Evolutionary conservation across 1,140 invertebrate species (phyloP), one percentile per base, ranked within the genome.

Genomic region (Atta texana): DNA sequence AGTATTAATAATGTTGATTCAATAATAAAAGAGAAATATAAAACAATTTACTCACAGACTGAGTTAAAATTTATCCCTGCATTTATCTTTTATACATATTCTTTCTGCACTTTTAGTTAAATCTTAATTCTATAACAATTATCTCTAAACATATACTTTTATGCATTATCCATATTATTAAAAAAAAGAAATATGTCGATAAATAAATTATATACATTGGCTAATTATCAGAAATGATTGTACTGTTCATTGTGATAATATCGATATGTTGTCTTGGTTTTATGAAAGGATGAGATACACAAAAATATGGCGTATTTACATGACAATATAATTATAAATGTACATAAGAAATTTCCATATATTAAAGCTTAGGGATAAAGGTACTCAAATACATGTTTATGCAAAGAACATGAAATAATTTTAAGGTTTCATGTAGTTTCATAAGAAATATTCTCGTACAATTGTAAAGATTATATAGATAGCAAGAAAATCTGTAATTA

Each of bases 391-490:
- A 81, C 49, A 34, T 28, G 31, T 59, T 64, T 71, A 77, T 57
- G 77, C 39, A 86, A 71, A 81, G n/a, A 68, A 39, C 64, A 84
- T 74, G 31, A 69, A 89, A 89, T 72, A 89, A 89, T 81, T 89
- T 89, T 68, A 77, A 81, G 12, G 3, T 85, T 88, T 78, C 16
- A 44, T 10, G 5, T 66, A 49, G 21, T 77, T 51, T 66, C 14
- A 68, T n/a, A 84, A 84, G 76, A 76, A 39, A 75, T 72, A 81
- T n/a, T 82, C 68, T 34, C 18, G 16, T 3, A 44, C 66, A 61
- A 63, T 18, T 74, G 10, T 51, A 61, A 74, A n/a, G 18, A 5
- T 14, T 61, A 82, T 8, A 14, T 14, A 78, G 12, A 63, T 24
- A 85, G 44, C 59, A 44, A 85, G 63, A 78, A 78, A 44, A 57